phyloP scores from a whole-genome alignment of 1,140 invertebrate genomes.

The Aphelenchoides fujianensis region DNA sequence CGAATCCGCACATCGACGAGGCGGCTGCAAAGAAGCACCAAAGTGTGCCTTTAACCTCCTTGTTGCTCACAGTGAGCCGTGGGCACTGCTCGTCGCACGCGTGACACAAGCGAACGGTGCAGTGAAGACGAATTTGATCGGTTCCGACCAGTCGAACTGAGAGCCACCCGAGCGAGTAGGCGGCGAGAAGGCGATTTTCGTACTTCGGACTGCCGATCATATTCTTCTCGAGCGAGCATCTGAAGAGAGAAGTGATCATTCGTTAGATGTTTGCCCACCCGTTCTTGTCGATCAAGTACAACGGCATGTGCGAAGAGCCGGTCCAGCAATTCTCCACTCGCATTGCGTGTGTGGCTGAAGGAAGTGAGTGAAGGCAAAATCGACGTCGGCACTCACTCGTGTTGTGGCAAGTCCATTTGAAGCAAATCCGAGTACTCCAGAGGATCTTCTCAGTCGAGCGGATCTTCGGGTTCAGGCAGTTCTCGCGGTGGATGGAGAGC shows the following conservation, averaged over 20 bases:
- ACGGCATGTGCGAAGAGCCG: conserved; percentile 39
- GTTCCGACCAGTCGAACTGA: conserved; percentile 47
- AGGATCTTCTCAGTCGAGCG: conserved; percentile 22
- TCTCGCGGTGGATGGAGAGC: conserved; percentile 30
- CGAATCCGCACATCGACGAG: background rate
- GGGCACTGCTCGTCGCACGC: conserved; percentile 40
- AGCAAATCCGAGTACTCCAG: conserved; percentile 40
- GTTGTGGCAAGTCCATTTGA: conserved; percentile 37
- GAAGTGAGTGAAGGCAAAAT: background rate
- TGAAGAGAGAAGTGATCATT: conserved; percentile 32
- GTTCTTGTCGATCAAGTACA: conserved; percentile 39
- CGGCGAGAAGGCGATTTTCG: conserved; percentile 28
- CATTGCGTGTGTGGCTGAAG: conserved; percentile 43
- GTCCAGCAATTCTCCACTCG: conserved; percentile 53
- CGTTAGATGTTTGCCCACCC: conserved; percentile 40
- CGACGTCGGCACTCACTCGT: conserved; percentile 10
- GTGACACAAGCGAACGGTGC: conserved; percentile 46
- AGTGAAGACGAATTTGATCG: conserved; percentile 39
- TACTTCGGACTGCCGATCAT: conserved; percentile 42
- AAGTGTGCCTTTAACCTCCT: background rate
- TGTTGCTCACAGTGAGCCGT: conserved; percentile 37
- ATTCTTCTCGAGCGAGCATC: conserved; percentile 44
- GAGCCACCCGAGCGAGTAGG: conserved; percentile 46
- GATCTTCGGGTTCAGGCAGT: conserved; percentile 30
- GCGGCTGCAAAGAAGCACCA: background rate